Evolutionary conservation across 64 coral and sea anemone species (phyloP), one percentile per base, ranked within the genome.

Genomic region (Acropora tenuis): DNA sequence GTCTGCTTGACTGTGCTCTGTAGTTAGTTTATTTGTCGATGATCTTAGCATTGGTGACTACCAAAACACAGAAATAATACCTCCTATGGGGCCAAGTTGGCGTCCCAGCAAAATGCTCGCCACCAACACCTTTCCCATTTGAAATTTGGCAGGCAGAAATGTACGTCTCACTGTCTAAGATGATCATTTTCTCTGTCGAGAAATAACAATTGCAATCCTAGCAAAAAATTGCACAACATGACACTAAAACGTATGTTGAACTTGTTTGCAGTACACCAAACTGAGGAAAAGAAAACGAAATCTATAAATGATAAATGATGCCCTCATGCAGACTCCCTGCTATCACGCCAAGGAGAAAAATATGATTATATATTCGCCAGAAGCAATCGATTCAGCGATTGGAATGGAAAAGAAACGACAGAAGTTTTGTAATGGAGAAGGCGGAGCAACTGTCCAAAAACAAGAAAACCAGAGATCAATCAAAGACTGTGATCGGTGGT

Each of bases 351-450:
- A 50, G 65, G 72, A 12, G 46, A 87, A 48, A 46, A n/a, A 68
- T 49, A 40, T 87, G 73, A 87, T 73, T 46, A 66, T 87, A 48
- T 87, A 48, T 40, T 50, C 63, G 40, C 47, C 47, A 30, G 45
- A 48, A n/a, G 66, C 73, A 47, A 87, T 87, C 4, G 50, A 41
- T 46, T 16, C 63, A 9, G 59, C 59, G 47, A 87, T 11, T 16
- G 88, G 65, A 67, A 47, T 90, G 61, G 88, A 90, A 69, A 90
- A 68, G 47, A 46, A 69, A 19, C 17, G 61, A 79, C 40, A 58
- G 6, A 10, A 67, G 46, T 30, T 90, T 90, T 68, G 80, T 76
- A 77, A 90, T 80, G 6, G 77, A 80, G 49, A 90, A 90, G 50
- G 58, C 76, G 9, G 59, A 78, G 43, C 88, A 90, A 55, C 88